Evolutionary conservation across 30 jellyfish, hydroid and myxozoan genomes (phyloP).

Genomic region (Turritopsis dohrnii): DNA sequence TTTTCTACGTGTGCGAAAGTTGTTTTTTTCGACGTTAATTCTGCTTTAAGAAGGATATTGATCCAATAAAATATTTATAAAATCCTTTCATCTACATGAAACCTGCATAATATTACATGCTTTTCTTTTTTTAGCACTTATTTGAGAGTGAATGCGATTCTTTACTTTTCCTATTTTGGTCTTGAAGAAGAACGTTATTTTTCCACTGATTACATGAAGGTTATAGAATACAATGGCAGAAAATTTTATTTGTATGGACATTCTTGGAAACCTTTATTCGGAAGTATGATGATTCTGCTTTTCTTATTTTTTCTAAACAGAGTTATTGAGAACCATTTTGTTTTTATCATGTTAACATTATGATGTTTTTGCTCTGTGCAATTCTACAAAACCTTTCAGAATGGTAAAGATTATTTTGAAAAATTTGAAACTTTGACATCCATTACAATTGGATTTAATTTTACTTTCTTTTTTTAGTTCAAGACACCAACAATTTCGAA

Average conservation of each 20-base stretch:
- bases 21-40: too few species aligned
- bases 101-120: too few species aligned
- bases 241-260: not conserved
- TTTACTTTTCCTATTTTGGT: not conserved
- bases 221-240: not conserved
- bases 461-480: too few species aligned
- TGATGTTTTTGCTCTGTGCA: not conserved
- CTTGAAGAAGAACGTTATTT: not conserved
- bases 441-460: not conserved
- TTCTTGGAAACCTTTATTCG: not conserved
- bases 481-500: not conserved
- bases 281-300: not conserved
- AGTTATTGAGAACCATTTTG: not conserved
- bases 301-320: not conserved
- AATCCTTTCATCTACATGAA: too few species aligned
- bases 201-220: not conserved
- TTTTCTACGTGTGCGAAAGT: too few species aligned
- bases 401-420: too few species aligned
- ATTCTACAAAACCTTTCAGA: not conserved
- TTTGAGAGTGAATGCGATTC: not conserved
- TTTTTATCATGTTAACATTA: too few species aligned
- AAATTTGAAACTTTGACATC: too few species aligned
- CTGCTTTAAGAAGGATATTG: too few species aligned
- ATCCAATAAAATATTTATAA: too few species aligned
- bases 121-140: not conserved